These are phyloP conservation scores for Macquaria australasica DNA, from an alignment of 2,113 vertebrate species.

Conservation along the genomic window DNA sequence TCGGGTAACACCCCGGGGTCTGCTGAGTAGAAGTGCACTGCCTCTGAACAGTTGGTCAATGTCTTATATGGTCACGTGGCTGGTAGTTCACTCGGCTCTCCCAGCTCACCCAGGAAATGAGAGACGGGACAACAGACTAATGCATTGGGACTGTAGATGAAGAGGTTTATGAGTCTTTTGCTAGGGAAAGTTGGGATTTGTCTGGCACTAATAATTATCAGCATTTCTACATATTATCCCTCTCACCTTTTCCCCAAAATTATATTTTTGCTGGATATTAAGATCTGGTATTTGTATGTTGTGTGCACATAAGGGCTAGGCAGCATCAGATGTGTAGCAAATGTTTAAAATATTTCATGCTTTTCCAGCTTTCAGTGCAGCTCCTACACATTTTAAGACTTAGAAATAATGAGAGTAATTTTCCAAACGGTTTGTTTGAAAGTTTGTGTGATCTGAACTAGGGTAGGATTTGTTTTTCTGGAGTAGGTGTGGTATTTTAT, in stretches of 20 bases:
- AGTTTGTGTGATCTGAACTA: background rate
- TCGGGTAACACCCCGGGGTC: slow-evolving; percentile 15
- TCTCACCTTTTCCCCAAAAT: background rate
- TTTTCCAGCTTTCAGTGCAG: background rate
- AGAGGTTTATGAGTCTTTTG: background rate
- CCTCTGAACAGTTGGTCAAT: slow-evolving; percentile 52
- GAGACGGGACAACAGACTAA: background rate
- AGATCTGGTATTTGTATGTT: background rate
- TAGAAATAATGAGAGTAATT: slow-evolving; percentile 18
- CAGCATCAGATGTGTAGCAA: background rate
- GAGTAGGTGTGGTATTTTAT: slow-evolving; percentile 14
- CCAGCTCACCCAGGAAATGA: slow-evolving; percentile 8
- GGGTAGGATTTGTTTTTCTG: background rate
- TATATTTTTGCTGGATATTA: background rate
- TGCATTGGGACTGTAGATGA: background rate
- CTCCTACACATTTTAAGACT: slow-evolving; percentile 19
- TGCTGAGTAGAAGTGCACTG: slow-evolving; percentile 45
- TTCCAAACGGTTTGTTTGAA: background rate
- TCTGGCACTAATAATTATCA: background rate
- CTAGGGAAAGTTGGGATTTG: background rate
- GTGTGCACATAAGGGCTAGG: background rate
- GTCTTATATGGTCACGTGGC: slow-evolving; percentile 54
- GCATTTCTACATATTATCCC: background rate
- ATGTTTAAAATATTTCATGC: background rate
- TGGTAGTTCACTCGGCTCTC: slow-evolving; percentile 23